A percentile compares a stretch with the other conserved stretches of the same genome.
These are phyloP conservation scores for Malurus alboscapulatus DNA, from an alignment of 2,113 vertebrate species.

Conservation along the genomic window DNA sequence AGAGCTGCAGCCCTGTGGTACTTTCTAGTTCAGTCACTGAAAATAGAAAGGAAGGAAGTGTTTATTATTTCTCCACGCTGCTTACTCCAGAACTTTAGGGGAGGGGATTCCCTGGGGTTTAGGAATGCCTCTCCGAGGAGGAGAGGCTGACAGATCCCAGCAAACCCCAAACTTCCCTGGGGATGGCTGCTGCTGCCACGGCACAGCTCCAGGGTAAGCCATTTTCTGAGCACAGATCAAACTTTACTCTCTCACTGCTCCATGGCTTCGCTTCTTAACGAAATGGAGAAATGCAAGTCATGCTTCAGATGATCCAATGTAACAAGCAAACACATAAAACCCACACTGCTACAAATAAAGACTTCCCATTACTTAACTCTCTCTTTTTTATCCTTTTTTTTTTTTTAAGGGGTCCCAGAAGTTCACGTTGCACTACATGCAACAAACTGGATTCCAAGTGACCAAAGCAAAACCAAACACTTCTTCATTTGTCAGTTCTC, in stretches of 20 bases:
- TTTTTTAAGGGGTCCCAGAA: neutral
- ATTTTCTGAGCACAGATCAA: slow-evolving; percentile 24
- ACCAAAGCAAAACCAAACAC: neutral
- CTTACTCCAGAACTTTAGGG: slow-evolving; percentile 19
- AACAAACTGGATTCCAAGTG: neutral
- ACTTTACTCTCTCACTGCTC: neutral
- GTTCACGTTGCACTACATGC: neutral
- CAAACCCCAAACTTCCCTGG: neutral
- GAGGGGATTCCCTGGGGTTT: slow-evolving; percentile 56
- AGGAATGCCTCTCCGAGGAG: slow-evolving; percentile 41
- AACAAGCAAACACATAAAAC: neutral
- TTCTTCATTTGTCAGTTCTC: neutral
- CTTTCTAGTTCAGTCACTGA: slow-evolving; percentile 28
- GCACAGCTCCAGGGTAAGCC: neutral
- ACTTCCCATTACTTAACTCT: neutral
- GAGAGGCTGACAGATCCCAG: slow-evolving; percentile 20
- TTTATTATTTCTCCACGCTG: slow-evolving; percentile 27
- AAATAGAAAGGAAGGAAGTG: slow-evolving; percentile 55
- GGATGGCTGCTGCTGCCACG: neutral
- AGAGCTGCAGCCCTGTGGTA: neutral
- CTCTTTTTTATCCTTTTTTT: neutral
- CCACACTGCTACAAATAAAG: neutral
- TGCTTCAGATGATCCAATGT: neutral
- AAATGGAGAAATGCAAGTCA: slow-evolving; percentile 16
- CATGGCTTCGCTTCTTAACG: neutral